A percentile compares a stretch with the other conserved stretches of the same genome.
Evolutionary conservation across 1,140 invertebrate genomes (phyloP).

Genomic region (Planococcus citri): DNA sequence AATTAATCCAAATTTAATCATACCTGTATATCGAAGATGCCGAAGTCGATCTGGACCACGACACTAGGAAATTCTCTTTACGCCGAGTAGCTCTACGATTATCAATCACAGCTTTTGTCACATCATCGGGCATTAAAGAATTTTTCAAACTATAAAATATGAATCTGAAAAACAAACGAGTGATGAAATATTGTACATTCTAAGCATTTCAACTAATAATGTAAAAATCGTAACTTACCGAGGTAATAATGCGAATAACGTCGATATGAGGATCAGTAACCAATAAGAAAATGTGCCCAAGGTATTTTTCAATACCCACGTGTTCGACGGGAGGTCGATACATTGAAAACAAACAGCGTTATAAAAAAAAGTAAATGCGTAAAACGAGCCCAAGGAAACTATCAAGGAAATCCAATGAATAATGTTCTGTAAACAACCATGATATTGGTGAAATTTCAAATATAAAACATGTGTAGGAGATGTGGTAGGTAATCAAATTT

Average conservation of each 20-base stretch:
- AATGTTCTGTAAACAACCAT: conserved; percentile 59
- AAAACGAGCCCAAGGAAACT: conserved; percentile 67
- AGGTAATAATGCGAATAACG: conserved; percentile 66
- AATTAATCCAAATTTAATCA: no score
- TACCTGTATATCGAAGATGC: conserved; percentile 51
- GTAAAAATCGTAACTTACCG: conserved; percentile 60
- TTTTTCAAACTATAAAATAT: conserved; percentile 37
- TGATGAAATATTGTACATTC: background rate
- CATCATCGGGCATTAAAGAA: conserved; percentile 40
- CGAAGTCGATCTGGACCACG: conserved; percentile 50
- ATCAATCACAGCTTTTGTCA: conserved; percentile 39
- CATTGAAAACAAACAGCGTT: conserved; percentile 65
- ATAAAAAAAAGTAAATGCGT: conserved; percentile 70
- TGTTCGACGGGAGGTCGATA: conserved; percentile 67
- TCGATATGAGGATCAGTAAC: conserved; percentile 60
- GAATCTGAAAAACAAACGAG: conserved; percentile 33
- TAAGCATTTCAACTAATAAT: background rate
- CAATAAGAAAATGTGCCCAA: conserved; percentile 63
- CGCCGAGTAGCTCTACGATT: conserved; percentile 33
- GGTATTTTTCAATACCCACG: conserved; percentile 71
- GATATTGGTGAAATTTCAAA: conserved; percentile 21
- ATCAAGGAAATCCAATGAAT: conserved; percentile 65
- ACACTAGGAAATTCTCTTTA: conserved; percentile 48
- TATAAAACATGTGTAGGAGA: background rate
- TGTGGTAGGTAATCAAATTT: no score